These are phyloP conservation scores for Taenaris catops DNA, from an alignment of 2,888 invertebrate genomes.

Conservation along the genomic window DNA sequence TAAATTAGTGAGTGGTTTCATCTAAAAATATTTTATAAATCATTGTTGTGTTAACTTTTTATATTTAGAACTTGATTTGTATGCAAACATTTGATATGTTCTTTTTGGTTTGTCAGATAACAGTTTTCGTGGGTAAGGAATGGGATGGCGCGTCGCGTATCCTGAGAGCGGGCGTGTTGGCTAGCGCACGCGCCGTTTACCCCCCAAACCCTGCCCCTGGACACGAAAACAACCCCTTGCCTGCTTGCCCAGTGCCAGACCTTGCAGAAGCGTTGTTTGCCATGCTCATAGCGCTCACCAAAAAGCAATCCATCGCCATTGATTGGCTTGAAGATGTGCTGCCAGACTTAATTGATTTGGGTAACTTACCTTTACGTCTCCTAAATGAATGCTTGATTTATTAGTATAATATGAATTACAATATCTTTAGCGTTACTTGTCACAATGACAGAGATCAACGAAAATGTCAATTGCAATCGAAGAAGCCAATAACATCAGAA, in stretches of 20 bases:
- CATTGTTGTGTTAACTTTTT: too few species aligned
- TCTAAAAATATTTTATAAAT: neutral
- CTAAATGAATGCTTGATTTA: too few species aligned
- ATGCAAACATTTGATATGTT: too few species aligned
- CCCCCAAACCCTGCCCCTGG: constrained; percentile 45
- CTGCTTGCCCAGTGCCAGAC: constrained; percentile 66
- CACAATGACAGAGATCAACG: too few species aligned
- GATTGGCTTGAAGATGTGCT: constrained; percentile 53
- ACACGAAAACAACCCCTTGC: constrained; percentile 84
- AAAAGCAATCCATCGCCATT: constrained; percentile 78
- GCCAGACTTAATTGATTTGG: constrained; percentile 48
- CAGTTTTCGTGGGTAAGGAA: constrained; percentile 55
- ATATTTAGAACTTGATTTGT: too few species aligned
- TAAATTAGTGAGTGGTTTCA: constrained; percentile 81
- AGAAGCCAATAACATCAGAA: too few species aligned
- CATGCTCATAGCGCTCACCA: constrained; percentile 82
- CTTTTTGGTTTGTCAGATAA: too few species aligned
- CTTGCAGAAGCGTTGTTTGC: constrained; percentile 85
- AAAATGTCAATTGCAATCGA: too few species aligned
- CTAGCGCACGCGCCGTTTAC: constrained; percentile 34
- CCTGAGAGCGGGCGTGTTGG: constrained; percentile 39
- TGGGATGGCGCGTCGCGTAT: constrained; percentile 43
- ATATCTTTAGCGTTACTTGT: too few species aligned
- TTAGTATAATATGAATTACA: too few species aligned
- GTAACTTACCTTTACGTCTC: too few species aligned